phyloP scores from a whole-genome alignment of 2,888 invertebrate species.

The Galerucella pusilla region DNA sequence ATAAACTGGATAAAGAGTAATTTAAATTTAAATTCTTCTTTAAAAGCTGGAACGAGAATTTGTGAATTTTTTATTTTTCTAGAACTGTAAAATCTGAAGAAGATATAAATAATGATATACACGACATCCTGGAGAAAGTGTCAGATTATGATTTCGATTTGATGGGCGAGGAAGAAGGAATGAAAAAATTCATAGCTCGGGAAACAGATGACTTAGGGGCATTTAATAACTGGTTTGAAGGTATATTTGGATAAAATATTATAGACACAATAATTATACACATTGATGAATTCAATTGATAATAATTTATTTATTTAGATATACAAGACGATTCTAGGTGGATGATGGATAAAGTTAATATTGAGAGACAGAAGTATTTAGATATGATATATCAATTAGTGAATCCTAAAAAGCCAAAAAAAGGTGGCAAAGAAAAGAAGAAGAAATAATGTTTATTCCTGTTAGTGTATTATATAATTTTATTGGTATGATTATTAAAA shows the following conservation, averaged over 20 bases:
- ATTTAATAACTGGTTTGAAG: slow-evolving; percentile 45
- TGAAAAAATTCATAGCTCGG: slow-evolving; percentile 20
- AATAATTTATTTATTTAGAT: slow-evolving; percentile 4
- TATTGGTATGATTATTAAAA: too few species aligned
- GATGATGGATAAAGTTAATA: slow-evolving; percentile 2
- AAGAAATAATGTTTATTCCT: neutral
- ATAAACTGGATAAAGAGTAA: neutral
- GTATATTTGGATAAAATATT: slow-evolving; percentile 27
- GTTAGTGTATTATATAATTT: too few species aligned
- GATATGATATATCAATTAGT: neutral
- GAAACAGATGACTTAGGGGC: slow-evolving; percentile 32
- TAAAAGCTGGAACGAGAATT: too few species aligned
- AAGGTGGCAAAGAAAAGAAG: neutral
- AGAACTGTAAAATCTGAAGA: slow-evolving; percentile 33
- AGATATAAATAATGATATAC: slow-evolving; percentile 27
- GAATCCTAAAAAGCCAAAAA: neutral
- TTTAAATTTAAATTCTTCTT: slow-evolving; percentile 1
- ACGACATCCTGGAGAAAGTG: slow-evolving; percentile 19
- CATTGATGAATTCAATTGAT: neutral
- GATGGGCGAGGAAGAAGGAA: neutral
- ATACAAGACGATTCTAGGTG: slow-evolving; percentile 3
- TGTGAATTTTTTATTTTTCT: neutral
- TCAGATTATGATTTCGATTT: slow-evolving; percentile 8
- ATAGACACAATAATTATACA: neutral
- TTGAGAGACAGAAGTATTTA: neutral